These are phyloP conservation scores for Chionoecetes opilio DNA, from an alignment of 1,140 invertebrate genomes.

Conservation along the genomic window DNA sequence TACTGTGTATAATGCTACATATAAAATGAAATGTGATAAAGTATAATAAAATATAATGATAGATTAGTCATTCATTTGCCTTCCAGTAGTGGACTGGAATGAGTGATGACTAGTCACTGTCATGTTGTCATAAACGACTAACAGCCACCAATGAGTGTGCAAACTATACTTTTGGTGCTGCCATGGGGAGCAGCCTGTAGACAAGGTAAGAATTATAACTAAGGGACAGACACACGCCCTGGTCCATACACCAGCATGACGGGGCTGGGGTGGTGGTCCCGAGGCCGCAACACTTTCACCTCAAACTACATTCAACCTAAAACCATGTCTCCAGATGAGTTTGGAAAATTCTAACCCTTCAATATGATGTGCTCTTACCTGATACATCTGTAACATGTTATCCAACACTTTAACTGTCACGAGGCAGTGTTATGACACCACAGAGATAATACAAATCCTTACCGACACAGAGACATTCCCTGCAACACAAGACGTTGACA, in stretches of 20 bases:
- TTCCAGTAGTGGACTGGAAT: background rate
- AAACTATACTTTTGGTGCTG: no score
- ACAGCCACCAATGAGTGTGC: background rate
- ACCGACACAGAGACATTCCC: background rate
- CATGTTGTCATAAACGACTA: background rate
- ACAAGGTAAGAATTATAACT: no score
- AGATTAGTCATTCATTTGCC: no score
- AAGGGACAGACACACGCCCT: no score
- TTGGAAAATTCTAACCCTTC: no score
- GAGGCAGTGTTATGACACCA: background rate
- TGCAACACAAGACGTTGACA: background rate
- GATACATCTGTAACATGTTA: background rate
- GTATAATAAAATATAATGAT: background rate
- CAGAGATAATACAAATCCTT: background rate
- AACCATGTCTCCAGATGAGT: no score
- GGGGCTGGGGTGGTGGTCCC: no score
- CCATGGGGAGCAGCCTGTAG: no score
- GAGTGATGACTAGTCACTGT: background rate
- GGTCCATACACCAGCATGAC: no score
- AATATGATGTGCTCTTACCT: background rate
- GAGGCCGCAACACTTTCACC: no score
- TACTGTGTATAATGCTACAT: background rate
- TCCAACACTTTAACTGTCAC: background rate
- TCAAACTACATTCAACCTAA: no score
- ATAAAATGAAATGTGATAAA: background rate